Evolutionary conservation across 2,888 invertebrate genomes (phyloP).

Genomic region (Ochropleura leucogaster): DNA sequence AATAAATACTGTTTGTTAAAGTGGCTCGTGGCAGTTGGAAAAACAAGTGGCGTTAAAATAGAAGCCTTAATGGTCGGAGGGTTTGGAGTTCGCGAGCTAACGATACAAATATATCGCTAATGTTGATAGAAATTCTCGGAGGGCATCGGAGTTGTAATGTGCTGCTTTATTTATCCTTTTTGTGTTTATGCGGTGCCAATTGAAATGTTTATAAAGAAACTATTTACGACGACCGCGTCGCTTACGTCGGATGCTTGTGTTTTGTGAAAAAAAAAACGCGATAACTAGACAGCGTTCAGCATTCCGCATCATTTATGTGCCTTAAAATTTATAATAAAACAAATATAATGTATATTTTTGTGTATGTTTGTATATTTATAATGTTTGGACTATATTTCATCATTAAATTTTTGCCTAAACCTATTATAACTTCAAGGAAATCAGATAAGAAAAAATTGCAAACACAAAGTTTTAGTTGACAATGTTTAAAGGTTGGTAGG

Average conservation of each 20-base stretch:
- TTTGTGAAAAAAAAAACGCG: constrained; percentile 2
- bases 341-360: neutral
- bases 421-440: too few relatives aligned
- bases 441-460: too few relatives aligned
- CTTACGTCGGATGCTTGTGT: neutral
- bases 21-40: constrained; percentile 72
- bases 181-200: constrained; percentile 11
- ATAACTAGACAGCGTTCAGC: neutral
- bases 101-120: constrained; percentile 63
- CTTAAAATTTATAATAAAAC: neutral
- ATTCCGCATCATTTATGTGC: neutral
- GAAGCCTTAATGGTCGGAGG: constrained; percentile 68
- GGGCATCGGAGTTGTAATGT: constrained; percentile 34
- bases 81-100: constrained; percentile 44
- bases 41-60: constrained; percentile 72
- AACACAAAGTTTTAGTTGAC: neutral
- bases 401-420: neutral
- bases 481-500: neutral
- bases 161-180: constrained; percentile 43
- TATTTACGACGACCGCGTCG: neutral
- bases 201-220: constrained; percentile 14
- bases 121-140: constrained; percentile 52
- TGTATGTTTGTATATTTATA: too few relatives aligned
- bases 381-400: neutral
- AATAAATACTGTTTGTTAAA: constrained; percentile 80